Percentiles rank a stretch among this genome's conserved stretches.
Evolutionary conservation across 2,113 vertebrate genomes (phyloP).

Genomic region (Oreotrochilus melanogaster): DNA sequence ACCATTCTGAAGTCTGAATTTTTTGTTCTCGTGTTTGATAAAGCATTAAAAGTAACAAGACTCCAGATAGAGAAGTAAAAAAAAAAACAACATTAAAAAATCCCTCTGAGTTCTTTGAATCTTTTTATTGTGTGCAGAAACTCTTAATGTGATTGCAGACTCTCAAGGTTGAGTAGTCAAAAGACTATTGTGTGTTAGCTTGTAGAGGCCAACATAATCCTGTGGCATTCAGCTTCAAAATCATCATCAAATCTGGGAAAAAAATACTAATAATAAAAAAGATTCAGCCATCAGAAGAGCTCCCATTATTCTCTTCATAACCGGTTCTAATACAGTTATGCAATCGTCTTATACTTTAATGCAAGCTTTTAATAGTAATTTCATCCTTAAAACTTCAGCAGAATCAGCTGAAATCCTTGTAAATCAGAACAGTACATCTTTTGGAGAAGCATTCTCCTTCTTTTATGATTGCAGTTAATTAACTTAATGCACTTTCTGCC

Average conservation of each 20-base stretch:
- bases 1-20: not conserved
- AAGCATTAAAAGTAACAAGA: not conserved
- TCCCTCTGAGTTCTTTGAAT: not conserved
- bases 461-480: conserved; percentile 36
- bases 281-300: not conserved
- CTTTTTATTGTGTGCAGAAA: not conserved
- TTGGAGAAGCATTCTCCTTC: not conserved
- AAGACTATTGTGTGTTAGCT: not conserved
- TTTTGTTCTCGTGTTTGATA: not conserved
- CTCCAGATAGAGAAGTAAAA: not conserved
- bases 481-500: conserved; percentile 27
- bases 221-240: not conserved
- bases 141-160: not conserved
- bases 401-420: conserved; percentile 48
- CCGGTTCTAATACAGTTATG: not conserved
- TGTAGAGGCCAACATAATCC: not conserved
- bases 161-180: not conserved
- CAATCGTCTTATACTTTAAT: not conserved
- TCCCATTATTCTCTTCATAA: not conserved
- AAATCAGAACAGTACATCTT: conserved; percentile 15
- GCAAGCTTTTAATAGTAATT: not conserved
- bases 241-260: not conserved
- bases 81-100: too few species aligned
- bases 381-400: conserved; percentile 10
- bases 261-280: not conserved